These are phyloP conservation scores for Psococerastis gibbosa DNA, from an alignment of 2,888 invertebrate genomes.

Conservation along the genomic window DNA sequence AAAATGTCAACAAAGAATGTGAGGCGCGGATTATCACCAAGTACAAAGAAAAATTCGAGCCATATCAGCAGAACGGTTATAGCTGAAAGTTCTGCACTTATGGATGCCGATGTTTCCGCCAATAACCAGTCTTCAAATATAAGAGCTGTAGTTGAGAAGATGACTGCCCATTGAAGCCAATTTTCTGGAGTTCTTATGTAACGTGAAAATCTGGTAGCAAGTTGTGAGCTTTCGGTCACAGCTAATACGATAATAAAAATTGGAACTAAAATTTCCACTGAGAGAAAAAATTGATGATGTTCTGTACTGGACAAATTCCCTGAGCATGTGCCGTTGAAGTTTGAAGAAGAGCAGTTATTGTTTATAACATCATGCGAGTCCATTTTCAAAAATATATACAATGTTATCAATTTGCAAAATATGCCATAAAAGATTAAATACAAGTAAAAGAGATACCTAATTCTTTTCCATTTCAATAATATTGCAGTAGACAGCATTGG, in stretches of 20 bases:
- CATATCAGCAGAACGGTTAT: slow-evolving; percentile 55
- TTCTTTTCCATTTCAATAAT: slow-evolving; percentile 61
- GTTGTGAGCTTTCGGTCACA: slow-evolving; percentile 51
- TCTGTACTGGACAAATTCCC: no score
- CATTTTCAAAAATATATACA: slow-evolving; percentile 50
- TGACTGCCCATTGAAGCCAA: slow-evolving; percentile 49
- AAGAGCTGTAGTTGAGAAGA: slow-evolving; percentile 41
- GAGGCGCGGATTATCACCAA: slow-evolving; percentile 59
- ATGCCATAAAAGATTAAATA: slow-evolving; percentile 52
- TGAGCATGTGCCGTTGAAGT: no score
- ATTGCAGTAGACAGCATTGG: slow-evolving; percentile 63
- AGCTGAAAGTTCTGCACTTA: slow-evolving; percentile 29
- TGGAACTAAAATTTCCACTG: neutral
- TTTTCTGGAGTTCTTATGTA: slow-evolving; percentile 55
- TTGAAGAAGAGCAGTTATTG: no score
- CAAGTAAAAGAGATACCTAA: slow-evolving; percentile 49
- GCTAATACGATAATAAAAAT: no score
- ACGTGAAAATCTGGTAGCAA: slow-evolving; percentile 41
- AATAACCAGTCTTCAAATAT: slow-evolving; percentile 6
- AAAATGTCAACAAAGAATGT: slow-evolving; percentile 73
- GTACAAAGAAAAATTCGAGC: slow-evolving; percentile 53
- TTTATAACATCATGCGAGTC: no score
- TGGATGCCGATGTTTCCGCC: neutral
- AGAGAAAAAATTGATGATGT: no score
- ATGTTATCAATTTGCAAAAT: slow-evolving; percentile 45